Conservation (phyloP, 2,888 invertebrate genomes). For the Loripinus fragilis region DNA sequence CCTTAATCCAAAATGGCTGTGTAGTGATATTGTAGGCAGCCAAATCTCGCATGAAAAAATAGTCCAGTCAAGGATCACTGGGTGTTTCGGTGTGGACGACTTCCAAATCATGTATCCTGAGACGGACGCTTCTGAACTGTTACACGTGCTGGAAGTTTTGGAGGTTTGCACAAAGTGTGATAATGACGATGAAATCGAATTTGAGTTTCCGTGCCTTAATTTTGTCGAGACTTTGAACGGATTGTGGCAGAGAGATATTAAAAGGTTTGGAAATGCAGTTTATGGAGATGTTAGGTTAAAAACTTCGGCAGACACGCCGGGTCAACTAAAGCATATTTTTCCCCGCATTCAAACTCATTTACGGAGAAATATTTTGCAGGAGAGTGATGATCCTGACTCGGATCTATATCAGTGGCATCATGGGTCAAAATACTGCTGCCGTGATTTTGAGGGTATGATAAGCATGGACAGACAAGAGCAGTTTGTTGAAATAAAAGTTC, state of each 20-base stretch:
- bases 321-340: slow-evolving; percentile 88
- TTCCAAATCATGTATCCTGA: slow-evolving; percentile 90
- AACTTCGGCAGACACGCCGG: slow-evolving; percentile 84
- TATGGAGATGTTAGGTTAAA: slow-evolving; percentile 88
- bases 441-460: slow-evolving; percentile 88
- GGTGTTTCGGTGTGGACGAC: slow-evolving; percentile 89
- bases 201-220: slow-evolving; percentile 90
- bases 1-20: slow-evolving; percentile 88
- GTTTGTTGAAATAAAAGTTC: slow-evolving; percentile 88
- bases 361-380: slow-evolving; percentile 84
- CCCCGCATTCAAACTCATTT: slow-evolving; percentile 88
- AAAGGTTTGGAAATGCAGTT: slow-evolving; percentile 82
- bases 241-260: slow-evolving; percentile 86
- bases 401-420: slow-evolving; percentile 90
- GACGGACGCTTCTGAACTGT: slow-evolving; percentile 88
- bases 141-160: slow-evolving; percentile 88
- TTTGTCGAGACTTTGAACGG: slow-evolving; percentile 88
- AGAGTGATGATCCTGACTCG: slow-evolving; percentile 84
- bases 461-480: slow-evolving; percentile 85
- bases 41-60: slow-evolving; percentile 85
- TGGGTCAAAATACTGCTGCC: slow-evolving; percentile 89
- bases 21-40: slow-evolving; percentile 88
- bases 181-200: slow-evolving; percentile 89
- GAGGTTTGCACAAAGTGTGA: slow-evolving; percentile 89
- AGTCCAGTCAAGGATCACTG: slow-evolving; percentile 84